A percentile compares a stretch with the other conserved stretches of the same genome.
phyloP scores from a whole-genome alignment of 2,888 invertebrate genomes.

The Pristionchus japonicus region DNA sequence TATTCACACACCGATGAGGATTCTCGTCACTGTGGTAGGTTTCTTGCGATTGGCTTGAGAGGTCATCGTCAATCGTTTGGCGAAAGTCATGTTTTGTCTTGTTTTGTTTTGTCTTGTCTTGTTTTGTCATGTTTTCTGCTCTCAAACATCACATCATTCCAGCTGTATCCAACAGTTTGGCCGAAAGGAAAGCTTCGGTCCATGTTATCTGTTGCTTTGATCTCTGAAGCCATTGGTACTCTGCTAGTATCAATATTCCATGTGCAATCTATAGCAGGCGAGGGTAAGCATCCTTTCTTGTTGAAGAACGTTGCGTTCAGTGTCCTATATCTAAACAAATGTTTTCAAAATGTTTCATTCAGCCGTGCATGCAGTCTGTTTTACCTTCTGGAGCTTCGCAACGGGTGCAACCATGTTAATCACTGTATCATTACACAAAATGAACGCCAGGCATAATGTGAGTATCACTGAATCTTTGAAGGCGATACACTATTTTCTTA shows the following conservation, averaged over 20 bases:
- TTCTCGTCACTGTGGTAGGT: neutral
- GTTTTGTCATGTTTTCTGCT: neutral
- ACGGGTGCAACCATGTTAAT: neutral
- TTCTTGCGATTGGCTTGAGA: too few species aligned
- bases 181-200: neutral
- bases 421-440: neutral
- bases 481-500: too few species aligned
- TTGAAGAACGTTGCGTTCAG: neutral
- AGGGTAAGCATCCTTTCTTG: neutral
- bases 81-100: too few species aligned
- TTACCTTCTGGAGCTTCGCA: neutral
- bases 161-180: neutral
- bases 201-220: neutral
- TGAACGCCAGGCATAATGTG: neutral
- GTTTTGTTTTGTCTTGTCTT: too few species aligned
- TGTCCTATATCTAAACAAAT: too few species aligned
- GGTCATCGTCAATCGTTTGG: too few species aligned
- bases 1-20: neutral
- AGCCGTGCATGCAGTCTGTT: neutral
- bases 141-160: neutral
- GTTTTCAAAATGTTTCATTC: too few species aligned
- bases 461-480: neutral
- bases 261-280: constrained; percentile 7
- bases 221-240: neutral
- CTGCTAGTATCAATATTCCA: neutral